Base-by-base conservation (phyloP, 2,797 vertebrate genomes). In the Acanthurus leucopareius region DNA sequence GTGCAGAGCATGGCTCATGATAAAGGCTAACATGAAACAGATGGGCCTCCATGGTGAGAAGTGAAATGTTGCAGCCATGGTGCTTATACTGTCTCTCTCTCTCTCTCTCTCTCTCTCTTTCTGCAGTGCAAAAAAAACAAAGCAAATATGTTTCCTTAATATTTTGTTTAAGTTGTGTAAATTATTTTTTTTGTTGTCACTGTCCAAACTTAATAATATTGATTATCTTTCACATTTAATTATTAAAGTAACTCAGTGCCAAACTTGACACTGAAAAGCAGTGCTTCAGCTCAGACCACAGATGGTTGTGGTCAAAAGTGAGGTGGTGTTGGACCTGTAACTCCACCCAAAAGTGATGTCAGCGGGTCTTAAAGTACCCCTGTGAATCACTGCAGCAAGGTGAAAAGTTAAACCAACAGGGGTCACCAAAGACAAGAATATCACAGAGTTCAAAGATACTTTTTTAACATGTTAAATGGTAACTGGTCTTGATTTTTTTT, bases 1-100 rank as follows among this genome's bases (percentile, higher is more conserved):
- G 78, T 69, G 52, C 45, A 5, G 76, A 69, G 77, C 59, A 51
- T 4, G 62, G 70, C 67, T 90, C 56, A 58, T 11, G 69, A 85
- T 79, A 84, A 69, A 76, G 45, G 45, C 75, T 76, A 84, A 86
- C 69, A 59, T 80, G 69, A 87, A 85, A 73, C 87, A 92, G 85
- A 92, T 87, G 80, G 87, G 71, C 9, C 38, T 80, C 61, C 73
- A 59, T 45, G 49, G 60, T 69, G 70, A 65, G 65, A 71, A 51
- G 53, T 72, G 65, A 82, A 73, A 75, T 54, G 70, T 82, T 69
- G 49, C 48, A 56, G 70, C 13, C 22, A 51, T 22, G 57, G n/a
- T 49, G 19, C 48, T 59, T 14, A 60, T 65, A 53, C 19, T 25
- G 42, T 69, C 40, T 47, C 19, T 52, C 7, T 53, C 3, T 28